phyloP scores from a whole-genome alignment of 92 coral and sea anemone species.

The Montipora capitata region DNA sequence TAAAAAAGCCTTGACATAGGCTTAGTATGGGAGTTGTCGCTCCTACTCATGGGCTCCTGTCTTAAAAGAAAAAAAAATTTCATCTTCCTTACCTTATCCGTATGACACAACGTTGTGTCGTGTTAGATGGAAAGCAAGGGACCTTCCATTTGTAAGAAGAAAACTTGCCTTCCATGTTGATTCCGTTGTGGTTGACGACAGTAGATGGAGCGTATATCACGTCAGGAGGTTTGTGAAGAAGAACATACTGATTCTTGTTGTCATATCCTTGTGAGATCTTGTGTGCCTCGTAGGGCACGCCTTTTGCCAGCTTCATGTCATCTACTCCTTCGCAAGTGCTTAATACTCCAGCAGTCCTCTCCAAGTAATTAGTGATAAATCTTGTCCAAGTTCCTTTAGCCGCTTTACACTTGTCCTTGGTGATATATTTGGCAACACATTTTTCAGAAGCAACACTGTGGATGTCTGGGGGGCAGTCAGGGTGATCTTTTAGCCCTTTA shows the following conservation, averaged over 20 bases:
- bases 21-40: too few relatives aligned
- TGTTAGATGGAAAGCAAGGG: slow-evolving; percentile 25
- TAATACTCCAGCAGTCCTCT: slow-evolving; percentile 18
- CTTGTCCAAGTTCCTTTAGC: slow-evolving; percentile 34
- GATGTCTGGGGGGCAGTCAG: slow-evolving; percentile 11
- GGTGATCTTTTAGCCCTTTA: slow-evolving; percentile 1
- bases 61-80: neutral
- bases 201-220: slow-evolving; percentile 41
- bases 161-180: slow-evolving; percentile 41
- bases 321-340: slow-evolving; percentile 16
- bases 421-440: slow-evolving; percentile 35
- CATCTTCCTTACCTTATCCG: slow-evolving; percentile 15
- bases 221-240: slow-evolving; percentile 33
- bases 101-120: slow-evolving; percentile 47
- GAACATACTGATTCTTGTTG: neutral
- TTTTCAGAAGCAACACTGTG: neutral
- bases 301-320: slow-evolving; percentile 5
- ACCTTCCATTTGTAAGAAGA: slow-evolving; percentile 46
- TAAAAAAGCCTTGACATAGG: too few relatives aligned
- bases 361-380: slow-evolving; percentile 34
- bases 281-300: slow-evolving; percentile 40
- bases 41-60: neutral
- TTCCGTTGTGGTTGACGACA: slow-evolving; percentile 44
- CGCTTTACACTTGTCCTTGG: neutral
- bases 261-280: slow-evolving; percentile 44